phyloP scores from a whole-genome alignment of 2,797 vertebrate species.

The Tolypeutes matacus region DNA sequence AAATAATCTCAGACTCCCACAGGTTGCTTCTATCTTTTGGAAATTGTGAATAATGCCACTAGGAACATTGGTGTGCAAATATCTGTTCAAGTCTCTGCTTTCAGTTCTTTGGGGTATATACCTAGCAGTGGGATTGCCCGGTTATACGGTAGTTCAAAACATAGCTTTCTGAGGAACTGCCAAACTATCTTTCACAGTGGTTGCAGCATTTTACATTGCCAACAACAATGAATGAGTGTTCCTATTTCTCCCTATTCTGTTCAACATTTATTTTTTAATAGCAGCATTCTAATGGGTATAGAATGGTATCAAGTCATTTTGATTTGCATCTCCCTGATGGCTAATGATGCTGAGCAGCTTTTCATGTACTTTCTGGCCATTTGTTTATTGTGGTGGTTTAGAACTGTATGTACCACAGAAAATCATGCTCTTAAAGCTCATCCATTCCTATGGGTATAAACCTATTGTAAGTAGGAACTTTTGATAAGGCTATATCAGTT shows the following conservation, averaged over 20 bases:
- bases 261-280: not conserved
- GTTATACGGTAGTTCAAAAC: not conserved
- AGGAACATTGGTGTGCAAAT: no score
- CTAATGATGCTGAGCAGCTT: no score
- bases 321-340: not conserved
- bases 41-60: no score
- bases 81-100: no score
- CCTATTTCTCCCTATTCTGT: not conserved
- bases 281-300: not conserved
- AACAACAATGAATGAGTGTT: not conserved
- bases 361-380: not conserved
- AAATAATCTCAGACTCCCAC: no score
- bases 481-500: no score
- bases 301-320: constrained; percentile 1
- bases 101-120: not conserved
- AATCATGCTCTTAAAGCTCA: no score
- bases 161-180: not conserved
- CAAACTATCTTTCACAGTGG: not conserved
- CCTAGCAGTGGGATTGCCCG: not conserved
- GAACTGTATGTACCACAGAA: no score
- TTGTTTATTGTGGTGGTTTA: not conserved
- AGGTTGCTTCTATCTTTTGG: no score
- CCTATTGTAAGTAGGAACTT: no score
- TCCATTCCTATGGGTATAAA: no score
- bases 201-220: not conserved